A percentile compares a stretch with the other conserved stretches of the same genome.
phyloP scores from a whole-genome alignment of 2,113 vertebrate species.

The Ceyx cyanopectus region DNA sequence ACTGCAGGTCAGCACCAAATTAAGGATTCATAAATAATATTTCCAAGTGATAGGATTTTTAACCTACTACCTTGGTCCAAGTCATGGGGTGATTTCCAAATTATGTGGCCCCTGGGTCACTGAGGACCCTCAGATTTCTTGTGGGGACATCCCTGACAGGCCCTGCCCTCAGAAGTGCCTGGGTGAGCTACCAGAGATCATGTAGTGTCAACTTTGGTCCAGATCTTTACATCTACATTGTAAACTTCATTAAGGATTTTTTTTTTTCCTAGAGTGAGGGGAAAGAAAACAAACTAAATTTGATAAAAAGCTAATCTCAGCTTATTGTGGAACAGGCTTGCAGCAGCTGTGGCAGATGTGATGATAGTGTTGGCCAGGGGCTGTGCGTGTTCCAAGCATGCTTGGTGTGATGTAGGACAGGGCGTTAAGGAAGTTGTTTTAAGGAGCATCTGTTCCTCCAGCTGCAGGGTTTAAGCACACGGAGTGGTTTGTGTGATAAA shows the following conservation, averaged over 20 bases:
- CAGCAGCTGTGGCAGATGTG: neutral
- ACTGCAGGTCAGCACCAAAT: neutral
- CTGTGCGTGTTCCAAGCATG: rapidly evolving
- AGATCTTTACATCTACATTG: neutral
- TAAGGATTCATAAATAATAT: neutral
- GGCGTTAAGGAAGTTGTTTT: neutral
- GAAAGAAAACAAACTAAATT: rapidly evolving
- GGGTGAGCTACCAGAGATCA: rapidly evolving
- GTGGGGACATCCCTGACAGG: neutral
- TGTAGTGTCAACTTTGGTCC: neutral
- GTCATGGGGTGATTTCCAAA: too few relatives aligned
- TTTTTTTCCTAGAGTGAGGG: neutral
- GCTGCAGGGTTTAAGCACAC: constrained; percentile 87
- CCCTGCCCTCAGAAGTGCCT: too few relatives aligned
- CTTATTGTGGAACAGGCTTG: rapidly evolving
- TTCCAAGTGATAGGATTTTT: neutral
- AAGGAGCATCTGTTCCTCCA: constrained; percentile 51
- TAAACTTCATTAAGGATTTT: too few relatives aligned
- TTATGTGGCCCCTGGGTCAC: rapidly evolving
- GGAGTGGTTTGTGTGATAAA: constrained; percentile 84
- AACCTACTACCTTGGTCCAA: neutral
- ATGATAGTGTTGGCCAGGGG: rapidly evolving
- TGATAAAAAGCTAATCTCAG: neutral
- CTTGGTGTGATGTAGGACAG: rapidly evolving
- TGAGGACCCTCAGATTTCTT: neutral